These are phyloP conservation scores for Habroteleia sp. DNA, from an alignment of 2,888 invertebrate genomes.

Conservation along the genomic window DNA sequence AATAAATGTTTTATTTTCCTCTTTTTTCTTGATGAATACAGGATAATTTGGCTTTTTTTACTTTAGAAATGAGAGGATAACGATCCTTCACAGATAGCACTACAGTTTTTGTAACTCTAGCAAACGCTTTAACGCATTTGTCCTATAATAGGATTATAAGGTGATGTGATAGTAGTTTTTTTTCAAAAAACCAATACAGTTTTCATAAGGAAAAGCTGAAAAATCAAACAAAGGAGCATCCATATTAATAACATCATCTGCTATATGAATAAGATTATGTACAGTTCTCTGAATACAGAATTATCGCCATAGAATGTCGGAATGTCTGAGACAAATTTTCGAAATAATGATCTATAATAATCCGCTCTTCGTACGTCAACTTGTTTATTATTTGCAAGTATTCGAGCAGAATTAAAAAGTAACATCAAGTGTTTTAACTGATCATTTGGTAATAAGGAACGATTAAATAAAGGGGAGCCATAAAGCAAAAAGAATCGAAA, in stretches of 20 bases:
- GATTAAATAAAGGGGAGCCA: background rate
- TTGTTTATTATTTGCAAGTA: background rate
- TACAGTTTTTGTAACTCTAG: no score
- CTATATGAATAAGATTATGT: conserved; percentile 3
- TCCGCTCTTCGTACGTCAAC: background rate
- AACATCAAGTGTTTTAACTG: conserved; percentile 4
- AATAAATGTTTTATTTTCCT: no score
- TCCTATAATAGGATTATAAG: conserved; percentile 26
- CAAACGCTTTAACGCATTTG: no score
- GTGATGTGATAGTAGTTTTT: conserved; percentile 32
- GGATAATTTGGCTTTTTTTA: no score
- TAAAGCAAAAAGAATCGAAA: conserved; percentile 9
- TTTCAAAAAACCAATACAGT: conserved; percentile 30
- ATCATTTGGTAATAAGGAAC: background rate
- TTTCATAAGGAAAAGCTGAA: conserved; percentile 3
- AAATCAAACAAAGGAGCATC: background rate
- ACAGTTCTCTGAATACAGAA: background rate
- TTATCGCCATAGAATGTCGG: conserved; percentile 3
- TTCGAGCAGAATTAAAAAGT: conserved; percentile 1
- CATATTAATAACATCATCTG: conserved; percentile 1
- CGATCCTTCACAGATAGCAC: no score
- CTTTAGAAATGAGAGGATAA: no score
- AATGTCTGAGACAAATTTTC: conserved; percentile 1
- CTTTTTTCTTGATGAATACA: no score
- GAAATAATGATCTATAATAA: conserved; percentile 1